Conservation (phyloP, 2,888 invertebrate species). For the Lithophane socia region DNA sequence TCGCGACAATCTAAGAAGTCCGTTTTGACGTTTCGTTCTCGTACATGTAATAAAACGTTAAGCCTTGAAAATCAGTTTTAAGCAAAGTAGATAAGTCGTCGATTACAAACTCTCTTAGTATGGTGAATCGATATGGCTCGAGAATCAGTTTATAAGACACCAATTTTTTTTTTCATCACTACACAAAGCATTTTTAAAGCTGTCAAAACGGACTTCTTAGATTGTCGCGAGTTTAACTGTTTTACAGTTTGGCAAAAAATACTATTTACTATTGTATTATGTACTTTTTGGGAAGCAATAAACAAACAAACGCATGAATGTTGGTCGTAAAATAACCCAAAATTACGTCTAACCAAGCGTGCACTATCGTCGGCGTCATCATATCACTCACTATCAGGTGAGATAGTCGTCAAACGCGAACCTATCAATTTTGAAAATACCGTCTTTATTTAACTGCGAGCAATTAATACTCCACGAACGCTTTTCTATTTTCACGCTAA, state of each 20-base stretch:
- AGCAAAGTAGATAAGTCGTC: no score
- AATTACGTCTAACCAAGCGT: neutral
- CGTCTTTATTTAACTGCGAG: neutral
- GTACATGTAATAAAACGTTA: no score
- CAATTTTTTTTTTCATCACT: no score
- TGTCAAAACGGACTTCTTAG: no score
- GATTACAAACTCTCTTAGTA: no score
- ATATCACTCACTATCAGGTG: neutral
- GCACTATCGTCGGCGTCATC: neutral
- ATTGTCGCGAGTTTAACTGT: no score
- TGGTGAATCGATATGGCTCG: no score
- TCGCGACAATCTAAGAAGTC: no score
- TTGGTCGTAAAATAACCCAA: neutral
- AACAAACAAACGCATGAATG: neutral
- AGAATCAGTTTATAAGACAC: no score
- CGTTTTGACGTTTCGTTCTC: no score
- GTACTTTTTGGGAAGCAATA: neutral
- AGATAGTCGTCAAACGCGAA: neutral
- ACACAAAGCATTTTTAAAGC: no score
- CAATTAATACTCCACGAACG: neutral
- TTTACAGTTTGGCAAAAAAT: neutral
- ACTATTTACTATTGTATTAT: neutral
- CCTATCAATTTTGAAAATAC: neutral
- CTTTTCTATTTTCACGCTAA: neutral
- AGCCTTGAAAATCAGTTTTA: no score